Percentiles rank a stretch among this genome's conserved stretches.
Conservation (phyloP, 1,140 invertebrate genomes). For the Calycopis cecrops region DNA sequence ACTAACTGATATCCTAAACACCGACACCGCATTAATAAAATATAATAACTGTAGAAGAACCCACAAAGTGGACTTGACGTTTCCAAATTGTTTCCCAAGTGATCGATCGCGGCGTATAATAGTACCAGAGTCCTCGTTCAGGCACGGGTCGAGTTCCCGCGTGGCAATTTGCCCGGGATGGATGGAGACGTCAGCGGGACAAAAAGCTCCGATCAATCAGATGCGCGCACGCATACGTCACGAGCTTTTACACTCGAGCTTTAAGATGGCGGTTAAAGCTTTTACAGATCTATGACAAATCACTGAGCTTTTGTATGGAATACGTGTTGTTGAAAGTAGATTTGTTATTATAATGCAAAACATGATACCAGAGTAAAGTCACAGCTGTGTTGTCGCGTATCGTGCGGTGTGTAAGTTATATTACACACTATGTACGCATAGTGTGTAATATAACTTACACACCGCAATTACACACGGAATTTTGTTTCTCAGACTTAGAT, state of each 20-base stretch:
- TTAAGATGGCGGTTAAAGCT: constrained; percentile 1
- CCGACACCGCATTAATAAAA: too few relatives aligned
- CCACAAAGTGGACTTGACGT: constrained; percentile 19
- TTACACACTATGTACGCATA: too few relatives aligned
- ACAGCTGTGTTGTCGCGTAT: too few relatives aligned
- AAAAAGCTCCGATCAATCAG: constrained; percentile 71
- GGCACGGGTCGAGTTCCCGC: constrained; percentile 45
- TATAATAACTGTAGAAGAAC: too few relatives aligned
- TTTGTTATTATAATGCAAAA: too few relatives aligned
- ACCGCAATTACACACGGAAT: too few relatives aligned
- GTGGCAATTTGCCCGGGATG: constrained; percentile 64
- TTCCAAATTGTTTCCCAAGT: constrained; percentile 50
- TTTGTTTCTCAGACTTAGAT: too few relatives aligned
- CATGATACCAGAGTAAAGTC: too few relatives aligned
- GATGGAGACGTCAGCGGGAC: constrained; percentile 66
- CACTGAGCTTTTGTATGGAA: not conserved
- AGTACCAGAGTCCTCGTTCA: constrained; percentile 38
- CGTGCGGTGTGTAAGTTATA: too few relatives aligned
- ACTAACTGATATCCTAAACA: too few relatives aligned
- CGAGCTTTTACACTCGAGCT: constrained; percentile 12
- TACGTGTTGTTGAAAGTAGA: too few relatives aligned
- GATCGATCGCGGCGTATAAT: constrained; percentile 64
- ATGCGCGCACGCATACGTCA: constrained; percentile 45
- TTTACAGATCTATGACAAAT: constrained; percentile 4
- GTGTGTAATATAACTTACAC: too few relatives aligned